Conservation (phyloP, 2,888 invertebrate genomes). For the Ypsolopha scabrella region DNA sequence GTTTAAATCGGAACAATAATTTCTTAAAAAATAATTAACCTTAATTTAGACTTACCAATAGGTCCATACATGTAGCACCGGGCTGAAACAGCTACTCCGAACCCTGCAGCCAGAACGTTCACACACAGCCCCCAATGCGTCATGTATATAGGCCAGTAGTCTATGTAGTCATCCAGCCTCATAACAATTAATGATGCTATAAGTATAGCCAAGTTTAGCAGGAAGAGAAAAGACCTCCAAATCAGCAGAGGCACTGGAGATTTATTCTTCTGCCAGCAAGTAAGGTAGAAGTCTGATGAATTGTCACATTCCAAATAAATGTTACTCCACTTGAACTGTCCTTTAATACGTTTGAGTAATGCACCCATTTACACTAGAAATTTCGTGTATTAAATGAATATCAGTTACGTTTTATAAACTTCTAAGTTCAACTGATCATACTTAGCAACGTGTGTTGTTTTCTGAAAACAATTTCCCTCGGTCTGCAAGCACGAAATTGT, state of each 20-base stretch:
- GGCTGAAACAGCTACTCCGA: slow-evolving; percentile 33
- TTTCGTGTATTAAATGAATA: no score
- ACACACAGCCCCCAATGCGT: slow-evolving; percentile 52
- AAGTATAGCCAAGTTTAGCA: slow-evolving; percentile 33
- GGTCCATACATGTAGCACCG: slow-evolving; percentile 26
- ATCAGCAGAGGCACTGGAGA: slow-evolving; percentile 33
- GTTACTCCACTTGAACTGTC: slow-evolving; percentile 28
- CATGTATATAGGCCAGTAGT: slow-evolving; percentile 43
- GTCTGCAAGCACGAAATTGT: no score
- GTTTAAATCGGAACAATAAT: no score
- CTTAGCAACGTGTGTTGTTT: no score
- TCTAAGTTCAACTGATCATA: no score
- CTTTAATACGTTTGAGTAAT: slow-evolving; percentile 34
- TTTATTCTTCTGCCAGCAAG: slow-evolving; percentile 34
- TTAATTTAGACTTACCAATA: slow-evolving; percentile 32
- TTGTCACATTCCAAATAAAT: slow-evolving; percentile 34
- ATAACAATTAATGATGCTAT: slow-evolving; percentile 29
- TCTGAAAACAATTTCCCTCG: no score
- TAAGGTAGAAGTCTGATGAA: slow-evolving; percentile 36
- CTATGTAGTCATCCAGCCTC: neutral
- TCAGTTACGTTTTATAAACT: no score
- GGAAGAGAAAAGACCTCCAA: slow-evolving; percentile 30
- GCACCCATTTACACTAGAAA: slow-evolving; percentile 28
- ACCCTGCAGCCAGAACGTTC: slow-evolving; percentile 31
- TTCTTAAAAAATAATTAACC: neutral